Base-by-base conservation (phyloP, 2,113 vertebrate genomes). In the Nerophis ophidion region DNA sequence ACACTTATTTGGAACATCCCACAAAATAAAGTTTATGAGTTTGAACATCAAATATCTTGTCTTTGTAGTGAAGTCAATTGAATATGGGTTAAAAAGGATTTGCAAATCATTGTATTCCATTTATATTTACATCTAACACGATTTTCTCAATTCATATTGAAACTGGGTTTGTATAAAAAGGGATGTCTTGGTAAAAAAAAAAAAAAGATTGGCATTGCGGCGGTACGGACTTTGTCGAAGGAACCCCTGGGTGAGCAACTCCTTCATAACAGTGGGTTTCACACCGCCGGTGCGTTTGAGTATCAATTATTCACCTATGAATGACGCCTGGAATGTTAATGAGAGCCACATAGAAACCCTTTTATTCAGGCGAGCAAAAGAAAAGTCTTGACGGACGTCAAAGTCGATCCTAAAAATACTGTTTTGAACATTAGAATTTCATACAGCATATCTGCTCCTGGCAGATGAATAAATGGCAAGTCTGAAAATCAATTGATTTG, bases 281-380 rank as follows among this genome's bases (percentile, higher is more conserved):
- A n/a, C 15, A 49, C 8, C 8, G 40, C 52, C 54, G 52, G 13
- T 9, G 33, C 45, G n/a, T 54, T 52, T 6, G 26, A 14, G n/a
- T 34, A 36, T 48, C 36, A 35, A 56, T 52, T 34, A 60, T 34
- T 45, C 34, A 48, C 55, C 12, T 9, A 33, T 2, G 0, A 56
- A 12, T 44, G 10, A 58, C 42, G 40, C 44, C 50, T 55, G 42
- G 13, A 53, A 57, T 52, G 64, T 36, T 55, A 17, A 46, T 50
- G 2, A 55, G 13, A 16, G 38, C 47, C 35, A 58, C 40, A 47
- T 48, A 35, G 16, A 34, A 68, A 68, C 34, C 8, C 12, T 3
- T 5, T 49, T 16, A 52, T 60, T 46, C 35, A 5, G n/a, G 14
- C 53, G 44, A 11, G 46, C 38, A 48, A 45, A 42, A 59, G 14